These are phyloP conservation scores for Thaumetopoea pityocampa DNA, from an alignment of 1,140 invertebrate species.

Conservation along the genomic window DNA sequence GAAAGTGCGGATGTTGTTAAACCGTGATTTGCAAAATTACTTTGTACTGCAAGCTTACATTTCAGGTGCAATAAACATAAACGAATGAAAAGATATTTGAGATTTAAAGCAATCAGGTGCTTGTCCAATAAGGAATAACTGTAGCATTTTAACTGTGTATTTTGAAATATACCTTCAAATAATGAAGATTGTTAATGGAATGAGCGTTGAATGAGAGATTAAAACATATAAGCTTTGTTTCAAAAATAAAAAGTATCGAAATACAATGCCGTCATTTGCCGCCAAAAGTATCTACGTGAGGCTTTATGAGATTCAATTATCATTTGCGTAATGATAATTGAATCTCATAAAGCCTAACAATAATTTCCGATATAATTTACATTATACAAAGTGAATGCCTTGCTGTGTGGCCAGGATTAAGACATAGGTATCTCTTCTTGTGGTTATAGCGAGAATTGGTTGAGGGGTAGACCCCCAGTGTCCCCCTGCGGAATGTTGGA, in stretches of 20 bases:
- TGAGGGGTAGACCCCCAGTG: no score
- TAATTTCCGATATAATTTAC: conserved; percentile 10
- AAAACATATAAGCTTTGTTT: background rate
- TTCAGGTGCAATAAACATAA: no score
- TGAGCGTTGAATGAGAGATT: conserved; percentile 4
- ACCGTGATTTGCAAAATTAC: no score
- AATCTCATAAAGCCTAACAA: background rate
- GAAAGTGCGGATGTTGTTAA: background rate
- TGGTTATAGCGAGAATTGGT: no score
- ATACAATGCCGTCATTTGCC: no score
- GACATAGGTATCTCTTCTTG: no score
- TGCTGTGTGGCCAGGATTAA: no score
- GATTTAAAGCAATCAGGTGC: no score
- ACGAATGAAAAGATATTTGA: no score
- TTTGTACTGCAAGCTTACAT: no score
- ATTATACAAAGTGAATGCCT: conserved; percentile 6
- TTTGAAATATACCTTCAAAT: conserved; percentile 11
- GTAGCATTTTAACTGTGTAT: conserved; percentile 14
- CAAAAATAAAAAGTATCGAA: conserved; percentile 4
- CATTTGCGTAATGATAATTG: background rate
- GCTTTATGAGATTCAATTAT: background rate
- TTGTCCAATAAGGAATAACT: no score
- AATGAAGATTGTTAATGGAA: conserved; percentile 14
- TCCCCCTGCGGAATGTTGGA: no score
- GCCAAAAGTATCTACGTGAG: conserved; percentile 15